Conservation (phyloP, 2,113 vertebrate genomes). For the Suncus etruscus region DNA sequence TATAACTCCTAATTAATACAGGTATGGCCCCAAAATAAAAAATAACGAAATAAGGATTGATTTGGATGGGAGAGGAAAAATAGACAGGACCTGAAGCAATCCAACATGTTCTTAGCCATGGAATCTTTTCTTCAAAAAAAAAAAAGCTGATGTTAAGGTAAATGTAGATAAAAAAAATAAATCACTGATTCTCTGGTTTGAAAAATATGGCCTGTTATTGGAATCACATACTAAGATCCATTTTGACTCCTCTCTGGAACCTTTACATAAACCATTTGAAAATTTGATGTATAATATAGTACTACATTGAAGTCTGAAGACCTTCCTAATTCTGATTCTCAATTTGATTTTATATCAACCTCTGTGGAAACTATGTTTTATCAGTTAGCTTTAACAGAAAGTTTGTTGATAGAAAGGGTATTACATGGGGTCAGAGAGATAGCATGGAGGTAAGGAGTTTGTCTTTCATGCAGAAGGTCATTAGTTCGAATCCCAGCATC, state of each 20-base stretch:
- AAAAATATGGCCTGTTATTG: not conserved
- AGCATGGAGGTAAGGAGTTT: too few species aligned
- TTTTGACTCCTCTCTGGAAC: not conserved
- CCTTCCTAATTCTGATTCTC: not conserved
- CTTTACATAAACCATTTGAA: slow-evolving; percentile 14
- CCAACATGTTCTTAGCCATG: slow-evolving; percentile 17
- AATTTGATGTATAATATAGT: not conserved
- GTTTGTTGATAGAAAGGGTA: slow-evolving; percentile 6
- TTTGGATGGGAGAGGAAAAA: not conserved
- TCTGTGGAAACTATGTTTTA: slow-evolving; percentile 3
- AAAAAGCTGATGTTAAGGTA: not conserved
- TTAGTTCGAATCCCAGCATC: too few species aligned
- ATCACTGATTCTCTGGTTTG: not conserved
- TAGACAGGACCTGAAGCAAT: not conserved
- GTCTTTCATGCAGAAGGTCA: too few species aligned
- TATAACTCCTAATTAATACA: too few species aligned
- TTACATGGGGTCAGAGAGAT: not conserved
- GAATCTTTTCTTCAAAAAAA: slow-evolving; percentile 44
- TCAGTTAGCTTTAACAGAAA: slow-evolving; percentile 31
- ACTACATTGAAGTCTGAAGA: not conserved
- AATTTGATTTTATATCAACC: slow-evolving; percentile 23
- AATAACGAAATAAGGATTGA: not conserved
- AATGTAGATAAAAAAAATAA: slow-evolving; percentile 24
- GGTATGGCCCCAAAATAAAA: too few species aligned
- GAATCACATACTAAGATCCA: not conserved